phyloP scores from a whole-genome alignment of 2,888 invertebrate species.

The Conops quadrifasciatus region DNA sequence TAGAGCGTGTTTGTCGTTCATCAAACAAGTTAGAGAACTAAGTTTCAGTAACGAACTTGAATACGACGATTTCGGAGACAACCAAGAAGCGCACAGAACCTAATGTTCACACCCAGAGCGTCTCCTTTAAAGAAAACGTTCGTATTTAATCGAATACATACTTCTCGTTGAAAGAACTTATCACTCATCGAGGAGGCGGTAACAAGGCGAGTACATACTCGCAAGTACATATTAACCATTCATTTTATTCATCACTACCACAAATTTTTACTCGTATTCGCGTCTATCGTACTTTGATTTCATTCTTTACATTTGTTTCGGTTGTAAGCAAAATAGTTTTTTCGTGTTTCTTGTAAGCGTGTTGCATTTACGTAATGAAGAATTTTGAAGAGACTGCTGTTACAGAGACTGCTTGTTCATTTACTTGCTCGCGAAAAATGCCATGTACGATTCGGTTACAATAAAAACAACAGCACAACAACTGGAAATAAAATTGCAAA shows the following conservation, averaged over 20 bases:
- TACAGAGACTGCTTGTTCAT: conserved; percentile 39
- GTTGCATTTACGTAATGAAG: conserved; percentile 64
- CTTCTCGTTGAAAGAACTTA: too few species aligned
- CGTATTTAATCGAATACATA: too few species aligned
- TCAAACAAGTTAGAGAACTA: too few species aligned
- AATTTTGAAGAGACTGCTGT: conserved; percentile 46
- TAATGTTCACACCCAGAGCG: too few species aligned
- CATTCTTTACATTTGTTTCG: background rate
- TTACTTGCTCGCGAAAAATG: conserved; percentile 43
- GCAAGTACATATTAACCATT: background rate
- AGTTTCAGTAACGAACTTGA: too few species aligned
- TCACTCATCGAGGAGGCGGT: too few species aligned
- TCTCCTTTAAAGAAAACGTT: too few species aligned
- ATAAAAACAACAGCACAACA: conserved; percentile 25
- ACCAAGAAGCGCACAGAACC: too few species aligned
- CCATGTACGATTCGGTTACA: conserved; percentile 40
- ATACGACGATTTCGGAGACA: too few species aligned
- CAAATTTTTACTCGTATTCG: conserved; percentile 46
- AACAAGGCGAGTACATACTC: too few species aligned
- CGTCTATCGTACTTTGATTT: conserved; percentile 18
- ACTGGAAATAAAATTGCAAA: conserved; percentile 54
- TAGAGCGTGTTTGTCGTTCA: too few species aligned
- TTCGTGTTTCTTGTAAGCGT: conserved; percentile 47
- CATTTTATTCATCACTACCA: conserved; percentile 19
- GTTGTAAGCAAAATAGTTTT: background rate